Evolutionary conservation across 2,797 vertebrate species (phyloP).

Genomic region (Danio choprae): DNA sequence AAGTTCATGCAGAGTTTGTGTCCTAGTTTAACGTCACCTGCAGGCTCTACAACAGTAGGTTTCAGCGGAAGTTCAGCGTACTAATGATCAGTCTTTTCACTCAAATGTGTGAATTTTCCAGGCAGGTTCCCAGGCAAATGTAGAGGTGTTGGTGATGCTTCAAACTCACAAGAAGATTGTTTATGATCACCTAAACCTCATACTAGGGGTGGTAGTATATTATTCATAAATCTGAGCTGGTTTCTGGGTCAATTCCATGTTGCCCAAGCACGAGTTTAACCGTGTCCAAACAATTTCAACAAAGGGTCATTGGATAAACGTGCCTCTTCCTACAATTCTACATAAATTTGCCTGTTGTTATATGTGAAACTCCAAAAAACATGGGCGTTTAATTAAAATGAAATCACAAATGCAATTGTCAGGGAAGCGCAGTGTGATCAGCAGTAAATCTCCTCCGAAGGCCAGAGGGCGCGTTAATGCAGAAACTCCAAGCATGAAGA

Average conservation of each 20-base stretch:
- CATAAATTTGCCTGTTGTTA: too few relatives aligned
- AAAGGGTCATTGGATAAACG: not conserved
- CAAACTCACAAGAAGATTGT: not conserved
- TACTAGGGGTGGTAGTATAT: not conserved
- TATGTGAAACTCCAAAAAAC: not conserved
- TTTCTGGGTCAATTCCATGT: not conserved
- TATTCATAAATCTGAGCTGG: not conserved
- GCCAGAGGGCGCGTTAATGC: too few relatives aligned
- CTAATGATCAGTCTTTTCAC: not conserved
- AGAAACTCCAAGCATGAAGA: too few relatives aligned
- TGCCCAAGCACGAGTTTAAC: not conserved
- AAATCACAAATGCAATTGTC: too few relatives aligned
- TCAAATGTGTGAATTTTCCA: not conserved
- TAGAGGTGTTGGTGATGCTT: not conserved
- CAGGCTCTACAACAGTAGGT: slow-evolving; percentile 15
- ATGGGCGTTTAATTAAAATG: too few relatives aligned
- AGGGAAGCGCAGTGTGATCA: too few relatives aligned
- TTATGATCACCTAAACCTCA: not conserved
- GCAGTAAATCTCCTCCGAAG: too few relatives aligned
- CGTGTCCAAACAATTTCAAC: not conserved
- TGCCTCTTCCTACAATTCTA: not conserved
- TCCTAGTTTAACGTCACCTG: slow-evolving; percentile 36
- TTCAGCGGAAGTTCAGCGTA: not conserved
- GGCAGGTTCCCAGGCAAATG: not conserved
- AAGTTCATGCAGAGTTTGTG: slow-evolving; percentile 39